Percentiles rank a stretch among this genome's conserved stretches.
phyloP scores from a whole-genome alignment of 1,140 invertebrate species.

The Lineus longissimus region DNA sequence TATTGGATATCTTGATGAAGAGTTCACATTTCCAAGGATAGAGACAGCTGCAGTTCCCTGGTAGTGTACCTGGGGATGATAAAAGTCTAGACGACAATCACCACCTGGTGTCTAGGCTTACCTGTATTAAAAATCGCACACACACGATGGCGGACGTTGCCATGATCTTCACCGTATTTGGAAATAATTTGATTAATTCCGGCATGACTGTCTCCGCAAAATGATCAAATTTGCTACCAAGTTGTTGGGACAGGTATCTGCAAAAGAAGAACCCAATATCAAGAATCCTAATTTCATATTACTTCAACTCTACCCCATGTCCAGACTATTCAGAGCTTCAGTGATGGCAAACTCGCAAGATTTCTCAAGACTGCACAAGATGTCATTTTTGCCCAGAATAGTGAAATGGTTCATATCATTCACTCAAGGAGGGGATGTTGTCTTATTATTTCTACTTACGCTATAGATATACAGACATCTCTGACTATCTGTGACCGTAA shows the following conservation, averaged over 20 bases:
- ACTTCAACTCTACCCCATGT: no score
- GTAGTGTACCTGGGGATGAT: no score
- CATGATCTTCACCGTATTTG: constrained; percentile 95
- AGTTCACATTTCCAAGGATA: no score
- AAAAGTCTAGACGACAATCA: no score
- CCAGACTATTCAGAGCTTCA: no score
- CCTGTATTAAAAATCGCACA: constrained; percentile 82
- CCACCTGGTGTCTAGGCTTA: constrained; percentile 31
- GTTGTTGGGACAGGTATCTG: constrained; percentile 74
- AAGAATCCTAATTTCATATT: constrained; percentile 9
- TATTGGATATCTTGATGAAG: no score
- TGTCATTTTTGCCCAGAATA: no score
- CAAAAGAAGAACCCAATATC: constrained; percentile 16
- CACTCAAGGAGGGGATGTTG: no score
- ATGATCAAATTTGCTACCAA: constrained; percentile 79
- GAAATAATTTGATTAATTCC: constrained; percentile 83
- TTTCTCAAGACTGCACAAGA: no score
- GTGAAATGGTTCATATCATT: no score
- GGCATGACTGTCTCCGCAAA: constrained; percentile 79
- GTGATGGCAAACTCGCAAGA: no score
- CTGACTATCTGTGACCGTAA: constrained; percentile 85
- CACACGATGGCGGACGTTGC: constrained; percentile 82
- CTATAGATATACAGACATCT: constrained; percentile 91
- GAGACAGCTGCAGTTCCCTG: no score
- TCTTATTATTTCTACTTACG: constrained; percentile 53